Evolutionary conservation across 1,140 invertebrate species (phyloP).

Genomic region (Ips typographus): DNA sequence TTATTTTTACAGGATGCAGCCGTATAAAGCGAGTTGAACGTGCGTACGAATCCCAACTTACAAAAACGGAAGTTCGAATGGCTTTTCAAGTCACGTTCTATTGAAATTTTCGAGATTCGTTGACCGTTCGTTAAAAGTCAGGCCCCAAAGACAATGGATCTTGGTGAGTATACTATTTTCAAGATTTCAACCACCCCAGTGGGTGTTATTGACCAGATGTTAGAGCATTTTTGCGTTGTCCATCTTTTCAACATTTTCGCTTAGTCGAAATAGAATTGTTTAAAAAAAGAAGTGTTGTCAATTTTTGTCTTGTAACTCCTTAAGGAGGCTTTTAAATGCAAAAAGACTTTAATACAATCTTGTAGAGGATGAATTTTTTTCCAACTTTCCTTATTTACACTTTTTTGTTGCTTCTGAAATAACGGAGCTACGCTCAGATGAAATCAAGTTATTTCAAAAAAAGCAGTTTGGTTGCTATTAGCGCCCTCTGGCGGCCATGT

Average conservation of each 20-base stretch:
- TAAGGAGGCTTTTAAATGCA: no score
- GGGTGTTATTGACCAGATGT: slow-evolving; percentile 24
- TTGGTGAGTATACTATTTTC: slow-evolving; percentile 28
- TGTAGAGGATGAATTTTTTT: no score
- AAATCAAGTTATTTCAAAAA: background rate
- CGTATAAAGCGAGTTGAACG: slow-evolving; percentile 22
- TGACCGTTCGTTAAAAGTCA: slow-evolving; percentile 9
- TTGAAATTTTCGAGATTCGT: slow-evolving; percentile 33
- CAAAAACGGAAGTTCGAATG: slow-evolving; percentile 28
- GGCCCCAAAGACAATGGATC: slow-evolving; percentile 31
- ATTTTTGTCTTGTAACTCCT: no score
- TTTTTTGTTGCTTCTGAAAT: no score
- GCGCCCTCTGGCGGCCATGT: no score
- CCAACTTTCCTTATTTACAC: no score
- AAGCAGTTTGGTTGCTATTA: no score
- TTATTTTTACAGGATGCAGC: slow-evolving; percentile 27
- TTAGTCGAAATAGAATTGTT: no score
- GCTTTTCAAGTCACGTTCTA: slow-evolving; percentile 33
- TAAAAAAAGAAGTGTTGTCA: no score
- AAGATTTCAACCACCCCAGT: slow-evolving; percentile 1
- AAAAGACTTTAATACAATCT: no score
- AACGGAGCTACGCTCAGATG: no score
- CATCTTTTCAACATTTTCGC: no score
- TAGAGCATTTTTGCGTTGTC: slow-evolving; percentile 7
- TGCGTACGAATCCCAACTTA: slow-evolving; percentile 23